These are phyloP conservation scores for Sinocyclocheilus maitianheensis DNA, from an alignment of 2,113 vertebrate species.

Conservation along the genomic window DNA sequence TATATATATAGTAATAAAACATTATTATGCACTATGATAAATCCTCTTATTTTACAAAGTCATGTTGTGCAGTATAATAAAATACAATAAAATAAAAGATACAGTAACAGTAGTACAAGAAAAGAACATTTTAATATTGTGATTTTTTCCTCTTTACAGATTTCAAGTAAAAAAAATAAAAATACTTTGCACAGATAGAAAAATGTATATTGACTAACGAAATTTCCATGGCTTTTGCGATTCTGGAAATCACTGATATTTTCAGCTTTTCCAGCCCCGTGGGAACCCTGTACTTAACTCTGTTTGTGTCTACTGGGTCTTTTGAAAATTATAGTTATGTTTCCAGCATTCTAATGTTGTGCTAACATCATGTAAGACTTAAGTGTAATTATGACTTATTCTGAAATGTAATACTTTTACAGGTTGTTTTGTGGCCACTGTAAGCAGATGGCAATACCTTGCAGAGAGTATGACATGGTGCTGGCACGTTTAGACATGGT, in stretches of 20 bases:
- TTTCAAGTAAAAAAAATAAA: not conserved
- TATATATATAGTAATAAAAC: no score
- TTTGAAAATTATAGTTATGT: not conserved
- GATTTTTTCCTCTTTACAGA: no score
- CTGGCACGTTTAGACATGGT: conserved; percentile 90
- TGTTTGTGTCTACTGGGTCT: not conserved
- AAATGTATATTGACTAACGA: not conserved
- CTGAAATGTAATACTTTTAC: no score
- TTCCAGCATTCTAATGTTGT: not conserved
- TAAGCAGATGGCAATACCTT: conserved; percentile 77
- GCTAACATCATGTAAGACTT: not conserved
- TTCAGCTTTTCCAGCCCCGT: not conserved
- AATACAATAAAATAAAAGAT: not conserved
- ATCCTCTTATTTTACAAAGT: not conserved
- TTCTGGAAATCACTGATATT: not conserved
- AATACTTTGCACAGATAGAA: no score
- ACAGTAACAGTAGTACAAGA: not conserved
- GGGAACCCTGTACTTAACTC: not conserved
- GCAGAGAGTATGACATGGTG: conserved; percentile 92
- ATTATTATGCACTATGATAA: not conserved
- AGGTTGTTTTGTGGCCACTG: not conserved
- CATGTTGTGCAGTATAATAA: not conserved
- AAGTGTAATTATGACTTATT: not conserved
- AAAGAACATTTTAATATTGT: not conserved
- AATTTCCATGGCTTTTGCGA: not conserved